Conservation (phyloP, 2,797 vertebrate species). For the Heteromormyrus szaboi region DNA sequence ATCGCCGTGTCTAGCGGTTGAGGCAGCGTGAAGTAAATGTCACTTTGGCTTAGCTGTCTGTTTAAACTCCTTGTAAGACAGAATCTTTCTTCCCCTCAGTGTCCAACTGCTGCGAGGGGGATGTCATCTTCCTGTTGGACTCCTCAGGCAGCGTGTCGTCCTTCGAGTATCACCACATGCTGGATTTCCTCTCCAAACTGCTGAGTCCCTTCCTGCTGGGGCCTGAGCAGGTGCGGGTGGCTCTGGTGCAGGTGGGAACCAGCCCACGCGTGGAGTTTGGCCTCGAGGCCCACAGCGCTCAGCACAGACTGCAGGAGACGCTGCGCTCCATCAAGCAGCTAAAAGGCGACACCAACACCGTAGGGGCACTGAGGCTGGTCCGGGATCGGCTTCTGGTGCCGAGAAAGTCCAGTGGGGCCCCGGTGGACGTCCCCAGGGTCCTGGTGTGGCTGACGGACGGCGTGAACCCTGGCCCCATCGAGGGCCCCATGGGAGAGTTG, state of each 20-base stretch:
- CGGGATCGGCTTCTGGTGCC: slow-evolving; percentile 52
- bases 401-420: slow-evolving; percentile 36
- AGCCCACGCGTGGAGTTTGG: slow-evolving; percentile 68
- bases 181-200: slow-evolving; percentile 67
- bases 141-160: slow-evolving; percentile 82
- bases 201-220: slow-evolving; percentile 67
- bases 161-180: slow-evolving; percentile 74
- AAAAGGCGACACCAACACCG: slow-evolving; percentile 81
- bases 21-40: not conserved
- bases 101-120: slow-evolving; percentile 60
- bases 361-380: slow-evolving; percentile 61
- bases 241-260: slow-evolving; percentile 64
- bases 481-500: slow-evolving; percentile 62
- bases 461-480: slow-evolving; percentile 70
- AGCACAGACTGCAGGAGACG: slow-evolving; percentile 52
- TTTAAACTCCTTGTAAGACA: not conserved
- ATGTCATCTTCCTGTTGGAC: slow-evolving; percentile 80
- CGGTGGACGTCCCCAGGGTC: slow-evolving; percentile 62
- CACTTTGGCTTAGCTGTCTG: not conserved
- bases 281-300: slow-evolving; percentile 54
- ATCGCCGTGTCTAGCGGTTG: not conserved
- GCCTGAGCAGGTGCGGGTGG: slow-evolving; percentile 66
- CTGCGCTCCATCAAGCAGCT: slow-evolving; percentile 60
- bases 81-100: slow-evolving; percentile 29
- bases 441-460: slow-evolving; percentile 88